Percentiles rank a stretch among this genome's conserved stretches.
Evolutionary conservation across 2,797 vertebrate genomes (phyloP).

Genomic region (Etheostoma perlongum): DNA sequence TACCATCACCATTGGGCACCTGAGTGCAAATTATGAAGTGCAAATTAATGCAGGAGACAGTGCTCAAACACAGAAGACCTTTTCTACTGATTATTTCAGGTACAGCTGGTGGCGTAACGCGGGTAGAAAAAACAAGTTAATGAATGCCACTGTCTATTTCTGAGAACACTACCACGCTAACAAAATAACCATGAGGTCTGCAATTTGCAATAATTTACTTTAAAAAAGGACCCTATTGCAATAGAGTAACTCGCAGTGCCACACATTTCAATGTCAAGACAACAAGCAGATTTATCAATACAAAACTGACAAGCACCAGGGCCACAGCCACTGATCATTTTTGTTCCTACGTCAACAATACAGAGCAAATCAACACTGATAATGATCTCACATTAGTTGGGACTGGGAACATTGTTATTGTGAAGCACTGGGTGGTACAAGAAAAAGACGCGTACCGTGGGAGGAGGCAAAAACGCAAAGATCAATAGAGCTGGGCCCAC

Average conservation of each 20-base stretch:
- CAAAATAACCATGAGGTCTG: slow-evolving; percentile 50
- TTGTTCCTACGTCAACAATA: not conserved
- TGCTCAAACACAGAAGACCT: slow-evolving; percentile 15
- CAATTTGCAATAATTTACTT: slow-evolving; percentile 49
- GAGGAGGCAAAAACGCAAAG: slow-evolving; percentile 18
- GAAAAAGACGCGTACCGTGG: slow-evolving; percentile 14
- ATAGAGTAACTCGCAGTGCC: slow-evolving; percentile 2
- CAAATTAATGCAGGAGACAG: not conserved
- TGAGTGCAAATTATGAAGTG: not conserved
- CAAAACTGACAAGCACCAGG: not conserved
- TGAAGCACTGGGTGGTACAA: slow-evolving; percentile 14
- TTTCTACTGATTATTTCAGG: slow-evolving; percentile 19
- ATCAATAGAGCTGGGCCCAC: slow-evolving; percentile 55
- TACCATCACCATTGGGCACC: not conserved
- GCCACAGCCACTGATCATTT: slow-evolving; percentile 7
- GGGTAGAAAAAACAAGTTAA: slow-evolving; percentile 6
- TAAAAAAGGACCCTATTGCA: slow-evolving; percentile 21
- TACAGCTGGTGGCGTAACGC: slow-evolving; percentile 23
- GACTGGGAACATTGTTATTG: not conserved
- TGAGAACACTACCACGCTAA: slow-evolving; percentile 31
- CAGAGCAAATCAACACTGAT: slow-evolving; percentile 8
- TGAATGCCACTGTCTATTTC: slow-evolving; percentile 54
- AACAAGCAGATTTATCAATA: slow-evolving; percentile 23
- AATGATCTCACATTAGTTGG: slow-evolving; percentile 11
- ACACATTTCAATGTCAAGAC: slow-evolving; percentile 14